These are phyloP conservation scores for Norana najaformis DNA, from an alignment of 2,888 invertebrate species.

Conservation along the genomic window DNA sequence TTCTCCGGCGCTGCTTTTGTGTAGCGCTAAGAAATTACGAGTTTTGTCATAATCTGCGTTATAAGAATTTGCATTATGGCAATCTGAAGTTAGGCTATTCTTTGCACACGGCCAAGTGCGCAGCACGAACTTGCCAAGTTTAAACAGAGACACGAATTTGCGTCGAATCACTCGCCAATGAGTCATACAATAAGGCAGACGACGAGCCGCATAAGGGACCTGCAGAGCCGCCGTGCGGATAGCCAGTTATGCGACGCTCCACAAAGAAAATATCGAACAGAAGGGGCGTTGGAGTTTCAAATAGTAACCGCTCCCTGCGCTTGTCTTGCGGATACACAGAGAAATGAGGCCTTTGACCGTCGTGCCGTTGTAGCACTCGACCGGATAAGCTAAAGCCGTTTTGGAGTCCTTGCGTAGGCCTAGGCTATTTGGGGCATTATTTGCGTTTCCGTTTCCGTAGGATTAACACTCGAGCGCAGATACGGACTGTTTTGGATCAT, in stretches of 20 bases:
- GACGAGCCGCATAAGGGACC: not conserved
- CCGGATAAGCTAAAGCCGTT: not conserved
- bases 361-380: not conserved
- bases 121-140: not conserved
- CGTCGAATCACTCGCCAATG: not conserved
- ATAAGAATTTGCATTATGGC: too few relatives aligned
- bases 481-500: not conserved
- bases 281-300: not conserved
- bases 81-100: too few relatives aligned
- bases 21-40: too few relatives aligned
- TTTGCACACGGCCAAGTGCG: not conserved
- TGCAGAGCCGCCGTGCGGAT: not conserved
- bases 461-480: not conserved
- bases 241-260: not conserved
- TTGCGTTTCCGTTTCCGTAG: not conserved
- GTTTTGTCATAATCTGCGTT: too few relatives aligned
- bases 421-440: not conserved
- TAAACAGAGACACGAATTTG: not conserved
- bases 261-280: constrained; percentile 1
- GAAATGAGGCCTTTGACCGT: constrained; percentile 15
- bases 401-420: not conserved
- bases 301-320: not conserved
- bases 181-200: not conserved
- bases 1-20: too few relatives aligned
- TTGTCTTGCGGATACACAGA: constrained; percentile 1